Base-by-base conservation (phyloP, 2,113 vertebrate species). In the Sphaerodactylus townsendi region DNA sequence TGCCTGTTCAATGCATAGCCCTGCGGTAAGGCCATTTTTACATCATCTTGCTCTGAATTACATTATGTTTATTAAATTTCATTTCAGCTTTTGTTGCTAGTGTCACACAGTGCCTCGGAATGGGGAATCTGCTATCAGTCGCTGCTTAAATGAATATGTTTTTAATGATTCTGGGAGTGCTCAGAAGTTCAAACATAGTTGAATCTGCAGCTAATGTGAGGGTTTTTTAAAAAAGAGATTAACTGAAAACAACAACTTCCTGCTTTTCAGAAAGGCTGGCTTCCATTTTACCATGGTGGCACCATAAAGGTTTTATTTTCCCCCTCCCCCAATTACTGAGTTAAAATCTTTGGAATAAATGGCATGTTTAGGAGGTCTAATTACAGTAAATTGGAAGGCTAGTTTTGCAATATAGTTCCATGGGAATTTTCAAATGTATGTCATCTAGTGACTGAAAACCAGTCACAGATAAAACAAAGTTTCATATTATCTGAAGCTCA, bases 161-260 rank as follows among this genome's bases (percentile, higher is more conserved):
- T 89, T 94, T 92, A 92, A 92, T 90, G 89, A 91, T 15, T 71
- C 77, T 69, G 75, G 46, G 90, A 88, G 86, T 80, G 41, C 91
- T 88, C 82, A 39, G 90, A 89, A 92, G 87, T 87, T 92, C 85
- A 87, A 81, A 44, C 88, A 77, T 0, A 44, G 83, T 66, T 89
- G 79, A 84, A 87, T 88, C 82, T 71, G 86, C 82, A 87, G 79
- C 75, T 77, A 75, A 86, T 91, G 1, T n/a, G 23, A 15, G 33
- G 50, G 28, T 81, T 83, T 90, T 89, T 93, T 88, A 68, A 87
- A 87, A 84, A 88, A 10, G 79, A 1, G 3, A 25, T 72, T 56
- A 56, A 56, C n/a, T n/a, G 23, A 37, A 84, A 70, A 56, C 50
- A 79, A 85, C 30, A 30, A 64, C n/a, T 37, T 66, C 71, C 59